These are phyloP conservation scores for Garrulus glandarius DNA, from an alignment of 2,797 vertebrate species.

Conservation along the genomic window DNA sequence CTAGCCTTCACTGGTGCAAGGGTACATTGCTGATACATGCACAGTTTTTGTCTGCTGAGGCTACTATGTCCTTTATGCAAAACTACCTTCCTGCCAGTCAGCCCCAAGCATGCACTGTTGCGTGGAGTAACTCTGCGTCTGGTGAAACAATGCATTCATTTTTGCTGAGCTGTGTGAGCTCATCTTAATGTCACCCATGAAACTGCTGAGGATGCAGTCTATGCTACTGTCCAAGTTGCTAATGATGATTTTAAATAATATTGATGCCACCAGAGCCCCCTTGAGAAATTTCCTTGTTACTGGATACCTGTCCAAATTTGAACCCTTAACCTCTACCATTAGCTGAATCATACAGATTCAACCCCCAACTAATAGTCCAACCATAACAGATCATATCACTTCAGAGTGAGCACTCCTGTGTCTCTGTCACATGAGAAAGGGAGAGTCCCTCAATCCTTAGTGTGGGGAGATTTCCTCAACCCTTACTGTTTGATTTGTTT, in stretches of 20 bases:
- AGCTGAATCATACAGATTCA: neutral
- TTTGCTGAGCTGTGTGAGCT: neutral
- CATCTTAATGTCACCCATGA: neutral
- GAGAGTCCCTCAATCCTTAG: neutral
- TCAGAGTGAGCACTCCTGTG: neutral
- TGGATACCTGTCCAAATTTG: neutral
- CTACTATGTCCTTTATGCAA: neutral
- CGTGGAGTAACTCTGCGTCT: neutral
- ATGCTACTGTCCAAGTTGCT: neutral
- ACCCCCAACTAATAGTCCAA: accelerated
- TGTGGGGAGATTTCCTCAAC: neutral
- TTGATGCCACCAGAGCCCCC: neutral
- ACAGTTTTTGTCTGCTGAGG: neutral
- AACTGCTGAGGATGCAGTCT: neutral
- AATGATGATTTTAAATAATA: neutral
- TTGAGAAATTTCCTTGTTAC: neutral
- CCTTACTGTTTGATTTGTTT: neutral
- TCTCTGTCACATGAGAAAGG: neutral
- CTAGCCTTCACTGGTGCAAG: neutral
- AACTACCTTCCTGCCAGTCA: neutral
- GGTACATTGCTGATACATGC: neutral
- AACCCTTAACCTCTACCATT: neutral
- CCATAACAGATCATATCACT: neutral
- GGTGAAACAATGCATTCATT: neutral
- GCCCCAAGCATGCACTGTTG: neutral